These are phyloP conservation scores for Varanus komodoensis DNA, from an alignment of 2,113 vertebrate genomes.

Conservation along the genomic window DNA sequence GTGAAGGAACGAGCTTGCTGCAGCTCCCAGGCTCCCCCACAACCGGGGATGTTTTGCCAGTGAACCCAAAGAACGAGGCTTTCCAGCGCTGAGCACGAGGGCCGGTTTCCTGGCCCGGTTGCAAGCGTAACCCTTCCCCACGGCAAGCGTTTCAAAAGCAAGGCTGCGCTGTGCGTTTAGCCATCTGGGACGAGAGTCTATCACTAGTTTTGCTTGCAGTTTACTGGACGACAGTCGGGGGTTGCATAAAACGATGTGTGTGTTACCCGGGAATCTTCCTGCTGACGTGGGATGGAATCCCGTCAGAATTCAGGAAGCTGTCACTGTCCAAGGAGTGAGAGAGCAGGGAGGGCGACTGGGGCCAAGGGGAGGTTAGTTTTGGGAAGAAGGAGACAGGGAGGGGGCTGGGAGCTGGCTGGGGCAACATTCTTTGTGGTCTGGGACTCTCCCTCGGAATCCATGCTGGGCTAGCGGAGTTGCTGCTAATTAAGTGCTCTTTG, in stretches of 20 bases:
- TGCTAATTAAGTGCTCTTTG: too few species aligned
- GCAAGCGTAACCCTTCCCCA: not conserved
- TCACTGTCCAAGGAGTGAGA: too few species aligned
- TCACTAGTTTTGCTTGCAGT: not conserved
- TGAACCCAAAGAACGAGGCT: not conserved
- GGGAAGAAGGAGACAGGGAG: not conserved
- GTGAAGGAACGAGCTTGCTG: too few species aligned
- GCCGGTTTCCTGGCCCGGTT: not conserved
- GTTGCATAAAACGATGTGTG: not conserved
- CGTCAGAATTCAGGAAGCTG: not conserved
- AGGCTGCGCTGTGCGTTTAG: not conserved
- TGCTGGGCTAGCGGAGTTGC: too few species aligned
- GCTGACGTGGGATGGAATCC: not conserved
- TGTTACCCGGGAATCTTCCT: not conserved
- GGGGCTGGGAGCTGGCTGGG: not conserved
- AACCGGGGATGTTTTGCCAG: not conserved
- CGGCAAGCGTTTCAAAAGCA: not conserved
- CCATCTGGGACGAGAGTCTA: too few species aligned
- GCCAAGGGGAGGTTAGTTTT: not conserved
- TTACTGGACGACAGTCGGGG: not conserved
- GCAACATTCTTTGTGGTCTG: not conserved
- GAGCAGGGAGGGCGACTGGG: too few species aligned
- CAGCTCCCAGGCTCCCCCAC: too few species aligned
- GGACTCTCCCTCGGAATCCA: not conserved
- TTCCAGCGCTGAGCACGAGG: not conserved